Evolutionary conservation across 1,140 invertebrate genomes (phyloP), one percentile per base, ranked within the genome.

Genomic region (Agrilus planipennis): DNA sequence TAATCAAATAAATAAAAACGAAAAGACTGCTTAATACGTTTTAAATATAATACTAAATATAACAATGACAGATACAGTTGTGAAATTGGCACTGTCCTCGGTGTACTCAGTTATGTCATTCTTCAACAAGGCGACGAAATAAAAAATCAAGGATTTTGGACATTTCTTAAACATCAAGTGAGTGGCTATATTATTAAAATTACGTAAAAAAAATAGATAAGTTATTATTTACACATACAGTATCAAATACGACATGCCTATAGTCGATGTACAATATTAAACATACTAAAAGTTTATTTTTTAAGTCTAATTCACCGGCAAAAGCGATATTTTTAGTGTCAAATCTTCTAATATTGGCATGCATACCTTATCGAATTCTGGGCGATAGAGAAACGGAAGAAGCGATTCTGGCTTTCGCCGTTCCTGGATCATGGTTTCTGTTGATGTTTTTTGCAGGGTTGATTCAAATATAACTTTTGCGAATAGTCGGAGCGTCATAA

Each of bases 371-470:
- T 49, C 76, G 93, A 16, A 50, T 96, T 10, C 68, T 73, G 18
- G 71, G 73, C 9, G 72, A 86, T 55, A 73, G 77, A 22, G 72
- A 77, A 35, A 69, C 83, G 0, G 94, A 99, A 66, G 94, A 97
- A 62, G 83, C 86, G 4, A 79, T 98, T 22, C 64, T 99, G 15
- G 76, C 89, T 3, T 81, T 97, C 47, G 85, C 93, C 0, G 78
- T 95, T 15, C 93, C 94, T 0, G 86, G 89, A 10, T 88, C 84
- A 7, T 99, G 94, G 93, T 93, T 96, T 63, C 78, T 95, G 37
- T 72, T 98, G 1, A 93, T 99, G 79, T 98, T 98, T 63, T 99
- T 98, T 69, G 93, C 93, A 22, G 91, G 93, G 92, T 97, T 12
- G 25, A 17, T 34, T 3, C 5, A n/a, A 25, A 5, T 20, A 11